phyloP scores from a whole-genome alignment of 2,888 invertebrate genomes.

The Tineola bisselliella region DNA sequence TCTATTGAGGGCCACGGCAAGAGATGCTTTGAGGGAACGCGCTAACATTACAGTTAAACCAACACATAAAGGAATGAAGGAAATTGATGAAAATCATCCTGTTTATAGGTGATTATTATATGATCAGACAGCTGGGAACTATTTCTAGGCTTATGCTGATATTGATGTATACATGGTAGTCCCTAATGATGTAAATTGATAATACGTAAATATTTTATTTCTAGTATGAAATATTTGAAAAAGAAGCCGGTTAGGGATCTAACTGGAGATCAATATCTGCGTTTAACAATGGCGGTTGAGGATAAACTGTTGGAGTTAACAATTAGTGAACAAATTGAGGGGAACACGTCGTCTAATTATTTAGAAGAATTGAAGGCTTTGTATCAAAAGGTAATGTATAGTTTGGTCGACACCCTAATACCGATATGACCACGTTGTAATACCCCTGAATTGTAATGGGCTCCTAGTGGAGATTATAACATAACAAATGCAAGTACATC shows the following conservation, averaged over 20 bases:
- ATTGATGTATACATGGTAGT: too few relatives aligned
- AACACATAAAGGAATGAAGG: slow-evolving; percentile 90
- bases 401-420: too few relatives aligned
- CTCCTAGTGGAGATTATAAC: too few relatives aligned
- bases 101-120: slow-evolving; percentile 72
- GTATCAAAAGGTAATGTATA: slow-evolving; percentile 83
- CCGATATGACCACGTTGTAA: too few relatives aligned
- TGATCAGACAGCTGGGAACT: too few relatives aligned
- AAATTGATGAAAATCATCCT: slow-evolving; percentile 94
- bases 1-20: slow-evolving; percentile 81
- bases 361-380: slow-evolving; percentile 90
- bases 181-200: too few relatives aligned
- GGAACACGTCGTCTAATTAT: slow-evolving; percentile 79
- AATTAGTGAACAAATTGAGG: slow-evolving; percentile 80
- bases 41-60: slow-evolving; percentile 85
- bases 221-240: slow-evolving; percentile 86
- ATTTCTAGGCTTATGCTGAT: too few relatives aligned
- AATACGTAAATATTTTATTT: slow-evolving; percentile 19
- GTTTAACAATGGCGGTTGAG: slow-evolving; percentile 81
- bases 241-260: slow-evolving; percentile 93
- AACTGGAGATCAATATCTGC: slow-evolving; percentile 89
- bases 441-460: too few relatives aligned
- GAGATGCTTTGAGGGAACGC: slow-evolving; percentile 88
- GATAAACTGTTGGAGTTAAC: slow-evolving; percentile 81
- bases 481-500: too few relatives aligned